Base-by-base conservation (phyloP, 2,888 invertebrate genomes). In the Microplitis deprimator region DNA sequence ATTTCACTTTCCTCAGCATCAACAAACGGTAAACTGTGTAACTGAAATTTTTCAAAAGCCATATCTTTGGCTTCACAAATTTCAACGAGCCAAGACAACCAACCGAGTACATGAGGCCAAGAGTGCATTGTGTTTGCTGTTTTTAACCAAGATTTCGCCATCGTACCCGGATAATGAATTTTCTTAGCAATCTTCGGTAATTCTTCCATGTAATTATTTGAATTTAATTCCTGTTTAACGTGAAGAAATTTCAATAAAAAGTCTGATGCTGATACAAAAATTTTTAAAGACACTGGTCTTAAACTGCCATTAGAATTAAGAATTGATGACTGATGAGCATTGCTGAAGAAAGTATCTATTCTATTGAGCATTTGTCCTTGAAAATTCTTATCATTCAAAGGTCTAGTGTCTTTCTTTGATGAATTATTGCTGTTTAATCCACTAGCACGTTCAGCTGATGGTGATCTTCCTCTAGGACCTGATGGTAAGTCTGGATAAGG, bases 61-160 rank as follows among this genome's bases (percentile, higher is more conserved):
- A 85, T 62, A 40, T 86, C 91, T 60, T 91, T 89, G 20, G 90
- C 87, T 16, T 86, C 87, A 75, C 90, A 90, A 1, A 92, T 82
- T 79, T 92, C 92, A 60, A 91, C 86, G 0, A 93, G 85, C 89
- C 92, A 93, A 0, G 90, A 90, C 10, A 93, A 87, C 86, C 93
- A 91, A 0, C 91, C 92, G 6, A 93, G 85, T 68, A 92, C 92
- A 60, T 92, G 91, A 0, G 92, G 92, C 88, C 91, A 92, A 0
- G 92, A 91, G 84, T 93, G 92, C 83, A 91, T 90, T 0, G 92
- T 91, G 87, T 92, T 93, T 5, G 92, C 92, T 0, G 92, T 91
- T 86, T 91, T 91, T 82, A 93, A 87, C 92, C 92, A 93, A 0
- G 92, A 92, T 88, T 92, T 92, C 81, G 91, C 91, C 13, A 93